A percentile compares a stretch with the other conserved stretches of the same genome.
Evolutionary conservation across 2,888 invertebrate species (phyloP).

Genomic region (Pinctada fucata): DNA sequence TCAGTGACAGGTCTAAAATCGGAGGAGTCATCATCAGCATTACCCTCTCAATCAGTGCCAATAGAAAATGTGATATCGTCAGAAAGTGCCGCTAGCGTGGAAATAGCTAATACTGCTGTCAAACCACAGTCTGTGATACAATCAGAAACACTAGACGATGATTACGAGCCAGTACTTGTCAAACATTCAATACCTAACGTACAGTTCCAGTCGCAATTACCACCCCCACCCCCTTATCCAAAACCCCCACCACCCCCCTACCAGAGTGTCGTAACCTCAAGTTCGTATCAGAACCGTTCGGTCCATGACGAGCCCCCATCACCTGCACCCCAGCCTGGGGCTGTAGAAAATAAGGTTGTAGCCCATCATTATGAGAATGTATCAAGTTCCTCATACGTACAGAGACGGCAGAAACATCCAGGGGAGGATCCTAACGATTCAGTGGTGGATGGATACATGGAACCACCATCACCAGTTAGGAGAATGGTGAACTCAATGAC

Average conservation of each 20-base stretch:
- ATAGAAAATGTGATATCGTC: not conserved
- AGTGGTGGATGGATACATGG: not conserved
- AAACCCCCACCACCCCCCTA: constrained; percentile 49
- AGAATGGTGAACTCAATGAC: constrained; percentile 15
- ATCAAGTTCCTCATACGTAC: constrained; percentile 1
- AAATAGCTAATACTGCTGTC: not conserved
- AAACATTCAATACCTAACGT: not conserved
- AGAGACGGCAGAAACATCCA: not conserved
- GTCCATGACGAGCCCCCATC: constrained; percentile 37
- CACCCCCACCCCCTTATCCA: constrained; percentile 44
- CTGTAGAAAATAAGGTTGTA: constrained; percentile 10
- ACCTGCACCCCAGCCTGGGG: constrained; percentile 35
- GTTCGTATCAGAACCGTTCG: not conserved
- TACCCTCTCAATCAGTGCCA: constrained; percentile 4
- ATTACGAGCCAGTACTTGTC: not conserved
- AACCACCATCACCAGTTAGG: constrained; percentile 20
- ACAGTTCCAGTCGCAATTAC: constrained; percentile 12
- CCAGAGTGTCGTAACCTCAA: constrained; percentile 10
- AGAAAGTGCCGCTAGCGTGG: constrained; percentile 11
- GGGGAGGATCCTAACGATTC: not conserved
- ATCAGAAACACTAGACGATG: not conserved
- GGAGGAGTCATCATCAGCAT: not conserved
- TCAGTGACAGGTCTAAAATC: not conserved
- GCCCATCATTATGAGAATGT: constrained; percentile 23
- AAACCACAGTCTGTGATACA: constrained; percentile 2